Conservation (phyloP, 2,797 vertebrate genomes). For the Pithecia hirsuta region DNA sequence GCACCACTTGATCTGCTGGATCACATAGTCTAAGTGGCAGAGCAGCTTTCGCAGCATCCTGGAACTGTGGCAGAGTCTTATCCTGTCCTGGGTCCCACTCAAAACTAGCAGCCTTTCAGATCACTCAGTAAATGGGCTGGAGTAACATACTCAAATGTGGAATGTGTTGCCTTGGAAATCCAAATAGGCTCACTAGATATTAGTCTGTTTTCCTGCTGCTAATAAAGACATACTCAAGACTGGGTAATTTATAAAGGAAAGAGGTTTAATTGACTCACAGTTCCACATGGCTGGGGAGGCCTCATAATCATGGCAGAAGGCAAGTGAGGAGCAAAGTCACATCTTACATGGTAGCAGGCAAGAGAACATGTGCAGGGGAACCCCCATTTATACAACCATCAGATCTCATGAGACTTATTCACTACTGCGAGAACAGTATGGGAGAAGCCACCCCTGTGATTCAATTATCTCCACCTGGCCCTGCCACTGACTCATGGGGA, state of each 20-base stretch:
- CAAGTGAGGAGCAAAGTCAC: neutral
- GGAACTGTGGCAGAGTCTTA: neutral
- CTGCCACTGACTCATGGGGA: neutral
- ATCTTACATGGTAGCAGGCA: neutral
- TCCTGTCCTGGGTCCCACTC: neutral
- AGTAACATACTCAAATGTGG: neutral
- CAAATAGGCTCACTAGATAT: neutral
- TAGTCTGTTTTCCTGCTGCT: neutral
- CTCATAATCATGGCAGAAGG: neutral
- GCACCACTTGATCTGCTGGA: neutral
- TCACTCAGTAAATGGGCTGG: neutral
- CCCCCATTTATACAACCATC: neutral
- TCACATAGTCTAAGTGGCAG: neutral
- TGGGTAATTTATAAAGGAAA: neutral
- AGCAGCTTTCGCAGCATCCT: neutral
- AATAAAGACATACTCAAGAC: neutral
- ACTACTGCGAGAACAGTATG: neutral
- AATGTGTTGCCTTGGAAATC: neutral
- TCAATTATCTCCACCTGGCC: neutral
- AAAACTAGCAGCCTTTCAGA: neutral
- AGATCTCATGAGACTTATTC: neutral
- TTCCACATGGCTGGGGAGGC: neutral
- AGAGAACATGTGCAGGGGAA: neutral
- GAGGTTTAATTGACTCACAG: neutral
- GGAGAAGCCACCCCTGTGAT: neutral